These are phyloP conservation scores for Tringa solitaria DNA, from an alignment of 2,113 vertebrate species.

Conservation along the genomic window DNA sequence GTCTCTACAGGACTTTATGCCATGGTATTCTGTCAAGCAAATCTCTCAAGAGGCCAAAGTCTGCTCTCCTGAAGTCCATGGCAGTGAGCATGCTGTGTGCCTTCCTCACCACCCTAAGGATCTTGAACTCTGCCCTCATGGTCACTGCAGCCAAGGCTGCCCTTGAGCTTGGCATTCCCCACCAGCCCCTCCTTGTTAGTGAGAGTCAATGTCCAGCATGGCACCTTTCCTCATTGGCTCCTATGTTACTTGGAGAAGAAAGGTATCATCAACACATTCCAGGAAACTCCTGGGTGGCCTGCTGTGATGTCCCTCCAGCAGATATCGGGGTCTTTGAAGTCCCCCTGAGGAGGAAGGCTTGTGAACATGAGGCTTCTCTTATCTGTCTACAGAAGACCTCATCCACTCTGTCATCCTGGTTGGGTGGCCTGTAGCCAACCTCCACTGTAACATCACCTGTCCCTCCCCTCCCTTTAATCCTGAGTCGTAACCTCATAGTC, in stretches of 20 bases:
- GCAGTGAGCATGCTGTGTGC: not conserved
- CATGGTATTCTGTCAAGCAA: too few species aligned
- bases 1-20: not conserved
- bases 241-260: not conserved
- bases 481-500: not conserved
- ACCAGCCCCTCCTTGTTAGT: not conserved
- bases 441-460: not conserved
- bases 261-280: not conserved
- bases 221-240: not conserved
- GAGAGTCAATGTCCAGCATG: not conserved
- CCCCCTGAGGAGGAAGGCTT: not conserved
- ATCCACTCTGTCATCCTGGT: not conserved
- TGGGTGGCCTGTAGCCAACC: not conserved
- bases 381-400: not conserved
- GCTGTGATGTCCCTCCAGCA: not conserved
- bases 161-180: not conserved
- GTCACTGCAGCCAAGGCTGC: not conserved
- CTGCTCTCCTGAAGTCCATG: not conserved
- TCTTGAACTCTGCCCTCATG: not conserved
- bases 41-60: not conserved
- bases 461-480: not conserved
- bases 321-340: not conserved
- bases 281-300: not conserved
- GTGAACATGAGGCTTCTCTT: not conserved
- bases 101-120: not conserved